Evolutionary conservation across 2,113 vertebrate genomes (phyloP), one percentile per base, ranked within the genome.

Genomic region (Coracopsis vasa): DNA sequence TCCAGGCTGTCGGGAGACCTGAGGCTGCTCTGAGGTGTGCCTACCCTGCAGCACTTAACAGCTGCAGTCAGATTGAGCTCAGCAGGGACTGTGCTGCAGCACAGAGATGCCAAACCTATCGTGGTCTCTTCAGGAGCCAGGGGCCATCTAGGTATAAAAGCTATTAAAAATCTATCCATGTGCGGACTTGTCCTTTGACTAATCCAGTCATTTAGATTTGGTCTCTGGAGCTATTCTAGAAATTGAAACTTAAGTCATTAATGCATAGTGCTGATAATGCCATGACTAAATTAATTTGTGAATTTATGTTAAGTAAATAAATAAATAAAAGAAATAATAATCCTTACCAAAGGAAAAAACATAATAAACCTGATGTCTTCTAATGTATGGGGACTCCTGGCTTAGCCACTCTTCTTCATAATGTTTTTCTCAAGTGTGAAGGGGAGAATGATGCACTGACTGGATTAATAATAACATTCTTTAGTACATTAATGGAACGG

Each of bases 401-500:
- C n/a, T 95, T 83, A 78, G 37, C 29, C 17, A 60, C 35, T 88
- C 35, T 69, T 86, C 28, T 75, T 92, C 19, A 27, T 61, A 64
- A 90, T 47, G 79, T 50, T 92, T 96, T 86, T 35, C 45, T 89
- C 27, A 31, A 53, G 27, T 37, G 44, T 66, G 78, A 82, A 71
- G 37, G 14, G 78, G n/a, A 80, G 23, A 48, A 45, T 94, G 51
- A 75, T 73, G 44, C 44, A 28, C 12, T 61, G 74, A 65, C 37
- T 54, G 16, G 41, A 65, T 83, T 86, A 83, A 72, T 88, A 77
- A 86, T 78, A 54, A 42, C 65, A 97, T 98, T 97, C 92, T 92
- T 96, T 94, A 92, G 94, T 98, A 96, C 94, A 85, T 97, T 98
- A 98, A 94, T 97, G 88, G 88, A 96, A 96, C 77, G 95, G 98